These are phyloP conservation scores for Porites divaricata DNA, from an alignment of 92 coral and sea anemone species.

Conservation along the genomic window DNA sequence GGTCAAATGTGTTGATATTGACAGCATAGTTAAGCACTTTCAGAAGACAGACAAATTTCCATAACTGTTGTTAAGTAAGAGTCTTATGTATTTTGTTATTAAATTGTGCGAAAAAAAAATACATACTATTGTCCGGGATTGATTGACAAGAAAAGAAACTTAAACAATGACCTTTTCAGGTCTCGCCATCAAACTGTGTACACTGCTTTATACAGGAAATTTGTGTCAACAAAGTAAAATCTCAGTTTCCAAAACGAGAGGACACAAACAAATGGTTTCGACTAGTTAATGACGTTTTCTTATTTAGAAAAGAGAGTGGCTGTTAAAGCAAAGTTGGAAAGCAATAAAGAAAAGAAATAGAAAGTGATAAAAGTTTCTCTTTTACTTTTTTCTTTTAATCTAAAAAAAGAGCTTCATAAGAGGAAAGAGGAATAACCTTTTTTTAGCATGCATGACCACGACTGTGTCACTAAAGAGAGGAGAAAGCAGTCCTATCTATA, in stretches of 20 bases:
- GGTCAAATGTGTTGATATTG: conserved; percentile 31
- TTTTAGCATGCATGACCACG: too few species aligned
- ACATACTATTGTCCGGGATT: not conserved
- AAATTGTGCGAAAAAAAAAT: conserved; percentile 1
- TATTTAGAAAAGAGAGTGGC: too few species aligned
- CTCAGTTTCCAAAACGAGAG: conserved; percentile 5
- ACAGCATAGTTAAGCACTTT: conserved; percentile 1
- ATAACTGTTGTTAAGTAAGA: conserved; percentile 25
- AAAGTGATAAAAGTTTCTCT: too few species aligned
- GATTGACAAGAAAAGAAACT: not conserved
- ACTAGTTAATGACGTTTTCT: not conserved
- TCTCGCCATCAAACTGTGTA: not conserved
- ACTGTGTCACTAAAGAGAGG: too few species aligned
- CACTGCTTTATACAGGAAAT: not conserved
- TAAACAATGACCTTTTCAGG: conserved; percentile 12
- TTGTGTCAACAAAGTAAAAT: not conserved
- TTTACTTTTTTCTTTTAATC: too few species aligned
- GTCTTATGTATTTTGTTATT: conserved; percentile 21
- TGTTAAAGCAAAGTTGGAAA: too few species aligned
- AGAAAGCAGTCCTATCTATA: too few species aligned
- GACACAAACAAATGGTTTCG: not conserved
- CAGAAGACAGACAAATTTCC: conserved; percentile 21
- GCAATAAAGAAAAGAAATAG: too few species aligned
- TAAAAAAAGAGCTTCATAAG: too few species aligned
- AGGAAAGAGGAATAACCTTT: too few species aligned